Evolutionary conservation across 2,888 invertebrate species (phyloP).

Genomic region (Ornithoptera priamus): DNA sequence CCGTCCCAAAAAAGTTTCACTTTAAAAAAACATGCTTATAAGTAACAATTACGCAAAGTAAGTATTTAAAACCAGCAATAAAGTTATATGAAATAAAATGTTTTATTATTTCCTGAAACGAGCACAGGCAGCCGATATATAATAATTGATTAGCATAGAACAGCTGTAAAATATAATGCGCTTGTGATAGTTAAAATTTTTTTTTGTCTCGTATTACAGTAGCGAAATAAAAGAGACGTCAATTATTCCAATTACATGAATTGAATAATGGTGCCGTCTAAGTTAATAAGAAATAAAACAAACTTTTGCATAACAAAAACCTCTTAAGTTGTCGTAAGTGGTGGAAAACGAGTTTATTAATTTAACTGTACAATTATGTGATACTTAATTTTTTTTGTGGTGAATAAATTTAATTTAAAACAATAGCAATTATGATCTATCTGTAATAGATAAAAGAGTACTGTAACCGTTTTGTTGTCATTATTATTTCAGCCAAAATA

Average conservation of each 20-base stretch:
- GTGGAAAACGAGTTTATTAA: slow-evolving; percentile 15
- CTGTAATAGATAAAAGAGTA: neutral
- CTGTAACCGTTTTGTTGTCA: neutral
- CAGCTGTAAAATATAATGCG: neutral
- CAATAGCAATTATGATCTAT: neutral
- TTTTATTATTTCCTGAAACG: slow-evolving; percentile 2
- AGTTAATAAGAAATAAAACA: slow-evolving; percentile 17
- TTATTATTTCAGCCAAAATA: neutral
- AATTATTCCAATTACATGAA: slow-evolving; percentile 28
- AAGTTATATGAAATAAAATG: neutral
- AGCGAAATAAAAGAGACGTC: slow-evolving; percentile 23
- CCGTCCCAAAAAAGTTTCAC: too few relatives aligned
- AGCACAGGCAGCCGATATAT: neutral
- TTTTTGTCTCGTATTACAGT: slow-evolving; percentile 8
- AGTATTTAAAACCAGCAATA: too few relatives aligned
- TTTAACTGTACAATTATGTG: slow-evolving; percentile 7
- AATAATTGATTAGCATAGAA: neutral
- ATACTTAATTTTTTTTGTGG: neutral
- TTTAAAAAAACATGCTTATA: too few relatives aligned
- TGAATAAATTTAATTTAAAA: neutral
- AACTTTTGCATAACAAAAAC: slow-evolving; percentile 27
- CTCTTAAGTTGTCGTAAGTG: slow-evolving; percentile 11
- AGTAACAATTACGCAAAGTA: too few relatives aligned
- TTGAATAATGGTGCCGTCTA: slow-evolving; percentile 19
- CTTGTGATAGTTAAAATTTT: neutral